Evolutionary conservation across 2,113 vertebrate species (phyloP).

Genomic region (Phaethornis superciliosus): DNA sequence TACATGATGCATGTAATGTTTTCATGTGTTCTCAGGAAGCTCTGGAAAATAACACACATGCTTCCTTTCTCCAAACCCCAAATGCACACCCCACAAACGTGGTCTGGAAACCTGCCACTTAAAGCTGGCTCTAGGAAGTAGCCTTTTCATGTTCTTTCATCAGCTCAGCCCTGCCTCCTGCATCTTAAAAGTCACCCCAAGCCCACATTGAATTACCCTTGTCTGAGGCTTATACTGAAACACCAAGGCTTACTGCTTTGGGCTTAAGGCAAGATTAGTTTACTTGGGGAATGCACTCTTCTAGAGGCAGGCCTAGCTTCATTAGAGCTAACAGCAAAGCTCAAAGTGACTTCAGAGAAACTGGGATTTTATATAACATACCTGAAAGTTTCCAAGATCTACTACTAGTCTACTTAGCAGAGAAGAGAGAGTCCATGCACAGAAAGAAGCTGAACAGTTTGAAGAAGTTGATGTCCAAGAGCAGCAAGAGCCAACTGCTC

Average conservation of each 20-base stretch:
- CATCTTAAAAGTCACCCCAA: not conserved
- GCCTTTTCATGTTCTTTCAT: not conserved
- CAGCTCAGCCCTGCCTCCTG: not conserved
- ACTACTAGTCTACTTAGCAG: not conserved
- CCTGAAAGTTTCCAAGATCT: not conserved
- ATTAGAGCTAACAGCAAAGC: not conserved
- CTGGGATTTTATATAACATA: not conserved
- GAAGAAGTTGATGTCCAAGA: not conserved
- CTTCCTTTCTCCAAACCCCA: not conserved
- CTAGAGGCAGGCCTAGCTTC: not conserved
- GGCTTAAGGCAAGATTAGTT: not conserved
- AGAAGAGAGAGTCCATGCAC: not conserved
- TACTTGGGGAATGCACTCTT: not conserved
- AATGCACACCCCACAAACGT: not conserved
- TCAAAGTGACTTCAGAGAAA: not conserved
- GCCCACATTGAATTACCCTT: not conserved
- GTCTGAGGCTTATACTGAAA: not conserved
- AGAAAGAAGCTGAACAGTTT: not conserved
- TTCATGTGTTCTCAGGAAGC: not conserved
- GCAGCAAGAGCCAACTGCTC: not conserved
- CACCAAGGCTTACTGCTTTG: not conserved
- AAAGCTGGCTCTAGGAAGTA: not conserved
- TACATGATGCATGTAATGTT: not conserved
- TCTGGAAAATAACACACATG: not conserved
- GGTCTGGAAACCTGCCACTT: conserved; percentile 5